These are phyloP conservation scores for Anolis apletophallus DNA, from an alignment of 2,797 vertebrate species.

Conservation along the genomic window DNA sequence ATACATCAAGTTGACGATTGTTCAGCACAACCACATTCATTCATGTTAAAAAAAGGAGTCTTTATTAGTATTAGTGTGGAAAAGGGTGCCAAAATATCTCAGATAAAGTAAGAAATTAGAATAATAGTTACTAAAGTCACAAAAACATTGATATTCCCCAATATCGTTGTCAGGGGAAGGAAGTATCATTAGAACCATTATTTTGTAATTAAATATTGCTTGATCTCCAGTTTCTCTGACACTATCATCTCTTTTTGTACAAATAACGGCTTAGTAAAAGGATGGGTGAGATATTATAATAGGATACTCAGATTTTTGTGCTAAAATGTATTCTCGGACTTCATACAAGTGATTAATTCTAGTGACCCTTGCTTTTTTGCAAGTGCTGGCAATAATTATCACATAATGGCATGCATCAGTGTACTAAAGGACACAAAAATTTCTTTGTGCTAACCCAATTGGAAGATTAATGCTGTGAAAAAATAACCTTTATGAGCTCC, in stretches of 20 bases:
- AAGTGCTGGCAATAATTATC: background rate
- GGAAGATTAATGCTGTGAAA: background rate
- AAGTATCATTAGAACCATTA: background rate
- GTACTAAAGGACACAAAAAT: background rate
- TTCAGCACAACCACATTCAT: background rate
- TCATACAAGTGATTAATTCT: background rate
- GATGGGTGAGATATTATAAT: background rate
- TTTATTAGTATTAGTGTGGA: too few relatives aligned
- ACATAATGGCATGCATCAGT: background rate
- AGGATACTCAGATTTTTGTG: too few relatives aligned
- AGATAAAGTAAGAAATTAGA: background rate
- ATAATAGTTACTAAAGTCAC: background rate
- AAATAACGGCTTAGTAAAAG: background rate
- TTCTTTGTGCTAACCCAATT: constrained; percentile 3
- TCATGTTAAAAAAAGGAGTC: background rate
- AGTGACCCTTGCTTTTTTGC: background rate
- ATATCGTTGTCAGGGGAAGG: background rate
- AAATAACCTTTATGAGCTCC: constrained; percentile 18
- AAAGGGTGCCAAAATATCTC: background rate
- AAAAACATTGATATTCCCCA: background rate
- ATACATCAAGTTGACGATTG: too few relatives aligned
- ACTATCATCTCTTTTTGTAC: background rate
- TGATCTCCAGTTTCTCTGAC: background rate
- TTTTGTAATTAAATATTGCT: background rate
- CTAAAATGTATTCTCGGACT: background rate